These are phyloP conservation scores for Antitype chi DNA, from an alignment of 2,888 invertebrate genomes.

Conservation along the genomic window DNA sequence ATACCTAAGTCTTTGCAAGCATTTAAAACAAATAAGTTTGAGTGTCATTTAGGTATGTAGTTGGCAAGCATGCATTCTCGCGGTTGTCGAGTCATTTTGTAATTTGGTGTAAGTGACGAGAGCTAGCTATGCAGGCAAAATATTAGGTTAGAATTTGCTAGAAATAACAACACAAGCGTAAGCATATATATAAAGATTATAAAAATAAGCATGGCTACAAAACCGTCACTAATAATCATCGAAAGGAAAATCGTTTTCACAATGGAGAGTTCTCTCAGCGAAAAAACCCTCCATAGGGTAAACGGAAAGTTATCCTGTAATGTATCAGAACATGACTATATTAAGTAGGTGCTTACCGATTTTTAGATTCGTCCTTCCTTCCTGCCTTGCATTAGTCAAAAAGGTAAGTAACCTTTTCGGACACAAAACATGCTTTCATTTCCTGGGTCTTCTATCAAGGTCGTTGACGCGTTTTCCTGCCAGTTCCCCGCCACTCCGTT, in stretches of 20 bases:
- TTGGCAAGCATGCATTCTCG: constrained; percentile 81
- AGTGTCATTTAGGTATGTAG: constrained; percentile 79
- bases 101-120: constrained; percentile 79
- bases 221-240: not conserved
- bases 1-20: constrained; percentile 66
- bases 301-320: not conserved
- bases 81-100: constrained; percentile 79
- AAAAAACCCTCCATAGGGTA: constrained; percentile 6
- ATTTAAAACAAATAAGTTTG: constrained; percentile 75
- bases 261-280: not conserved
- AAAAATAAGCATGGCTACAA: not conserved
- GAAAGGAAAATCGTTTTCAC: not conserved
- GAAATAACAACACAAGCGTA: not conserved
- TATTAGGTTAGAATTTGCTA: not conserved
- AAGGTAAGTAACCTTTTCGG: not conserved
- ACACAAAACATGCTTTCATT: not conserved
- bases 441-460: not conserved
- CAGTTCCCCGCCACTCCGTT: constrained; percentile 43
- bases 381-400: not conserved
- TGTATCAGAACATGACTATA: not conserved
- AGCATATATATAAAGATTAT: too few relatives aligned
- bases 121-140: constrained; percentile 43
- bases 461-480: not conserved
- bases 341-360: not conserved
- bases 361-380: not conserved